phyloP scores from a whole-genome alignment of 2,888 invertebrate species.

The Criorhina ranunculi region DNA sequence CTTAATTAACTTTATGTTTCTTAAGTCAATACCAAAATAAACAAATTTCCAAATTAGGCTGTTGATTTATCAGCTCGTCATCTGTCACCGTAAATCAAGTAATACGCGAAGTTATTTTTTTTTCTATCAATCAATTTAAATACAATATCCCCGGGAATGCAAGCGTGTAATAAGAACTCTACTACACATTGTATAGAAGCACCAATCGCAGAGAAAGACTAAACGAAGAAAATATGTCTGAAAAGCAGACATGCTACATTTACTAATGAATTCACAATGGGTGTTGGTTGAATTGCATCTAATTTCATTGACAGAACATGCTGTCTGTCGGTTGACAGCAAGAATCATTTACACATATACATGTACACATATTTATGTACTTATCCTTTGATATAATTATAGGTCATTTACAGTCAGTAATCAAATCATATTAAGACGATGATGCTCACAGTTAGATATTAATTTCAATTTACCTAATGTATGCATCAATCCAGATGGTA shows the following conservation, averaged over 20 bases:
- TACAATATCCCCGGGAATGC: slow-evolving; percentile 26
- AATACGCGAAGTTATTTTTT: not conserved
- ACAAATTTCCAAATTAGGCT: slow-evolving; percentile 15
- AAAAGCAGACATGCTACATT: slow-evolving; percentile 53
- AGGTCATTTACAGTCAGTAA: slow-evolving; percentile 41
- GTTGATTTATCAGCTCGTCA: slow-evolving; percentile 14
- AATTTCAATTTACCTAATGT: slow-evolving; percentile 25
- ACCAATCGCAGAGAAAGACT: not conserved
- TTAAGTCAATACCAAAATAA: not conserved
- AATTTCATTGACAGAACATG: slow-evolving; percentile 39
- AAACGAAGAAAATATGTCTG: not conserved
- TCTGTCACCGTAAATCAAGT: slow-evolving; percentile 7
- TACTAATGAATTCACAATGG: slow-evolving; percentile 61
- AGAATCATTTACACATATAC: not conserved
- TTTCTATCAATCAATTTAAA: slow-evolving; percentile 17
- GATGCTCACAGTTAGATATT: not conserved
- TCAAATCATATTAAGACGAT: slow-evolving; percentile 9
- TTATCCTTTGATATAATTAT: slow-evolving; percentile 13
- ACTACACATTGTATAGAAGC: not conserved
- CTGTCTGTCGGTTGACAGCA: not conserved
- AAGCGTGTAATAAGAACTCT: not conserved
- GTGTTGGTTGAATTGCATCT: slow-evolving; percentile 52
- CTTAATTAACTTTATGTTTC: not conserved
- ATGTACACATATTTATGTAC: not conserved
- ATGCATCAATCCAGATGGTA: not conserved